These are phyloP conservation scores for Lepidocyrtoides sp. DNA, from an alignment of 2,888 invertebrate genomes.

Conservation along the genomic window DNA sequence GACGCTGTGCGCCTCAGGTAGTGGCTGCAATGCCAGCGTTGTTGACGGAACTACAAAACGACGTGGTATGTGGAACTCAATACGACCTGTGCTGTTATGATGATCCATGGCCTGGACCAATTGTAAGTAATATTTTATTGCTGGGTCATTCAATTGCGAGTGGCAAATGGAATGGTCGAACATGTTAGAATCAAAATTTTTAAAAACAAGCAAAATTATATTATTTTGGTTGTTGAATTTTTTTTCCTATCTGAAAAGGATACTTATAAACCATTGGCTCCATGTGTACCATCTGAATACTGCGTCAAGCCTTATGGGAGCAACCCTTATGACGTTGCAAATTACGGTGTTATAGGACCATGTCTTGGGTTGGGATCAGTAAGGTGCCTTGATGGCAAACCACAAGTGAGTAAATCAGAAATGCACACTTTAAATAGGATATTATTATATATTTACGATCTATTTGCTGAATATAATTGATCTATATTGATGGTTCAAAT, in stretches of 20 bases:
- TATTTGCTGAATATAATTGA: no score
- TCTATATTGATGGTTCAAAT: no score
- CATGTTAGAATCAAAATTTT: no score
- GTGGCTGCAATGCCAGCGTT: conserved; percentile 58
- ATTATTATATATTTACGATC: no score
- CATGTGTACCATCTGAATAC: conserved; percentile 81
- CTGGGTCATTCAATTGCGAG: no score
- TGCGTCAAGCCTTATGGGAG: conserved; percentile 81
- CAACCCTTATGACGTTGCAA: conserved; percentile 79
- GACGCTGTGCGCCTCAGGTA: conserved; percentile 56
- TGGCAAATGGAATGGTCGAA: no score
- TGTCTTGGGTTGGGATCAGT: conserved; percentile 83
- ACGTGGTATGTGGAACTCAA: conserved; percentile 73
- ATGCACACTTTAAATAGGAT: no score
- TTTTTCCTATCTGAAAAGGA: conserved; percentile 77
- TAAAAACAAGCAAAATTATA: no score
- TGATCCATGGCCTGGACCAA: conserved; percentile 81
- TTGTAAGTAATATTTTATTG: conserved; percentile 80
- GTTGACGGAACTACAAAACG: conserved; percentile 32
- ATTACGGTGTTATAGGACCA: conserved; percentile 82
- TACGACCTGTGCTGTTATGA: conserved; percentile 80
- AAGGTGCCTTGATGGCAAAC: conserved; percentile 78
- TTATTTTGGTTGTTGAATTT: no score
- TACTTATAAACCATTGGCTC: conserved; percentile 62
- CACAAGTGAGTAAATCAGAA: no score